These are phyloP conservation scores for Leptinotarsa peninsularis DNA, from an alignment of 2,888 invertebrate genomes.

Conservation along the genomic window DNA sequence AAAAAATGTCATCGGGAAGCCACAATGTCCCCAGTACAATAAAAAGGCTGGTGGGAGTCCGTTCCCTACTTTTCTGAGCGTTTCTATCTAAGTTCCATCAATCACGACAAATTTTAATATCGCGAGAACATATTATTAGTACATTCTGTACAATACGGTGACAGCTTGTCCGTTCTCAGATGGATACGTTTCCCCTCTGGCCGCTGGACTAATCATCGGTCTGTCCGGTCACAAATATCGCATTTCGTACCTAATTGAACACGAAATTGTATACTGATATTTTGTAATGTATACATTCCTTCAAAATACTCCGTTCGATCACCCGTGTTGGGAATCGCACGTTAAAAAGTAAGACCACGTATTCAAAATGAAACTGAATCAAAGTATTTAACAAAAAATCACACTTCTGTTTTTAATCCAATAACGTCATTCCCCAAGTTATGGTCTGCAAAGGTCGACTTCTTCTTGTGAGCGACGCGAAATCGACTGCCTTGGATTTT, in stretches of 20 bases:
- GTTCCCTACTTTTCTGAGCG: constrained; percentile 60
- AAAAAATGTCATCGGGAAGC: constrained; percentile 27
- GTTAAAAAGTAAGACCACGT: too few relatives aligned
- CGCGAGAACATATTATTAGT: constrained; percentile 66
- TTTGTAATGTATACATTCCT: too few relatives aligned
- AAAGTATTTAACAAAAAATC: too few relatives aligned
- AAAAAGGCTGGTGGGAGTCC: constrained; percentile 52
- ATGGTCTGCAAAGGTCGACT: too few relatives aligned
- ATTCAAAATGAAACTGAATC: too few relatives aligned
- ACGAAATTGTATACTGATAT: neutral
- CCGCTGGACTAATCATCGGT: constrained; percentile 3
- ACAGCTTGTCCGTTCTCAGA: constrained; percentile 63
- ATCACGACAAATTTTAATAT: constrained; percentile 68
- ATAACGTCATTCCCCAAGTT: too few relatives aligned
- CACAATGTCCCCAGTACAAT: constrained; percentile 41
- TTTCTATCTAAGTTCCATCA: constrained; percentile 66
- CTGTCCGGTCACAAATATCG: constrained; percentile 6
- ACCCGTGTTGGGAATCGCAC: too few relatives aligned
- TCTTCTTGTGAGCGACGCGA: too few relatives aligned
- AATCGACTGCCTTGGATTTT: too few relatives aligned
- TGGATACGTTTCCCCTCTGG: neutral
- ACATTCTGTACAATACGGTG: constrained; percentile 66
- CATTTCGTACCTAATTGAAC: constrained; percentile 5
- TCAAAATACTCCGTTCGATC: too few relatives aligned
- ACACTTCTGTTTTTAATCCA: too few relatives aligned